Evolutionary conservation across 30 jellyfish, hydroid and myxozoan genomes (phyloP).

Genomic region (Aurelia aurita complex sp. Pacific): DNA sequence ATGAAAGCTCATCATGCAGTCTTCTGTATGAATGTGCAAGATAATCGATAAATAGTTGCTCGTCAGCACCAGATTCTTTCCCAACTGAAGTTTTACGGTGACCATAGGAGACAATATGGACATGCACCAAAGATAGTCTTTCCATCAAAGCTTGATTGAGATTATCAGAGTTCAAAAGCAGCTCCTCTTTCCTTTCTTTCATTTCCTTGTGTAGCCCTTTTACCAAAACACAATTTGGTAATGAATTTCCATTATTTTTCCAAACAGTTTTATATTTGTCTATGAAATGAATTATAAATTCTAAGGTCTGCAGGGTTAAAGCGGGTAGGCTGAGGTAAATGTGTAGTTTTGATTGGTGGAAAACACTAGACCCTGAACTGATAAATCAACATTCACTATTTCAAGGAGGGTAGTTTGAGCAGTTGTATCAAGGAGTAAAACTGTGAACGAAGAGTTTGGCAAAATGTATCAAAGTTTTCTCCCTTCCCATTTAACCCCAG

Average conservation of each 20-base stretch:
- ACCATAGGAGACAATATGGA: constrained; percentile 20
- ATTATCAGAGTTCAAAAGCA: constrained; percentile 59
- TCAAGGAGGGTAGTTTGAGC: no score
- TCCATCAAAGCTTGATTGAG: constrained; percentile 91
- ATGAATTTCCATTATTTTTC: constrained; percentile 52
- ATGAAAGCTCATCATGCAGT: constrained; percentile 50
- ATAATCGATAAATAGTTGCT: constrained; percentile 63
- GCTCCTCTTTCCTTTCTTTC: constrained; percentile 45
- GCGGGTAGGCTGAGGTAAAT: no score
- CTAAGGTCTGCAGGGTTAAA: no score
- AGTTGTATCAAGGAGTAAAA: no score
- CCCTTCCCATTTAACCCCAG: no score
- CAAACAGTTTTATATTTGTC: constrained; percentile 50
- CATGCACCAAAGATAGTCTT: constrained; percentile 73
- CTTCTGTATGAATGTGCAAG: constrained; percentile 66
- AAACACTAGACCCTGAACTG: no score
- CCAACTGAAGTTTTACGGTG: not conserved
- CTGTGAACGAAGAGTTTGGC: no score
- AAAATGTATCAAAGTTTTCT: no score
- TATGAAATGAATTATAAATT: not conserved
- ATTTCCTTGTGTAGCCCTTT: constrained; percentile 74
- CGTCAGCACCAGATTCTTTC: constrained; percentile 68
- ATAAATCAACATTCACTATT: no score
- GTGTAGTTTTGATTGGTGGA: no score
- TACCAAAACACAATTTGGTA: constrained; percentile 61